Conservation (phyloP, 2,888 invertebrate genomes). For the Anarsia innoxiella region DNA sequence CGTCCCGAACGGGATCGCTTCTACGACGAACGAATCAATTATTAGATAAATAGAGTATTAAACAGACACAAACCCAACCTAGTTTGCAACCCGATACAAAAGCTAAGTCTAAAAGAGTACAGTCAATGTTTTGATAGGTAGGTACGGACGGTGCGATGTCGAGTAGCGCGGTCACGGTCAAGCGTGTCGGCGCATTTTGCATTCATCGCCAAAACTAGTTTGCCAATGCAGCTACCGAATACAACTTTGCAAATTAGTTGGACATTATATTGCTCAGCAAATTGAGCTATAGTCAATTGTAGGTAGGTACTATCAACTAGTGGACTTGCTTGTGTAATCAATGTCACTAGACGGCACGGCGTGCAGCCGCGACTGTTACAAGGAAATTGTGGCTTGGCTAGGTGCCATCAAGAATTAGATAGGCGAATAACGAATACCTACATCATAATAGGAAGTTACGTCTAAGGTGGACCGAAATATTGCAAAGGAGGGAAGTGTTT, state of each 20-base stretch:
- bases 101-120: no score
- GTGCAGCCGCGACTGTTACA: background rate
- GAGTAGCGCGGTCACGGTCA: constrained; percentile 18
- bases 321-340: background rate
- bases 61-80: no score
- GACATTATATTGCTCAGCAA: background rate
- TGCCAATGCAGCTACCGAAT: constrained; percentile 16
- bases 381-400: constrained; percentile 4
- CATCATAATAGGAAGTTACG: constrained; percentile 3
- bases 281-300: no score
- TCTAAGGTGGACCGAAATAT: constrained; percentile 1
- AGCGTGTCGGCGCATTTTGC: constrained; percentile 9
- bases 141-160: constrained; percentile 5
- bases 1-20: constrained; percentile 29
- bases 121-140: constrained; percentile 7
- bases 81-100: no score
- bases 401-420: constrained; percentile 7
- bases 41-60: no score
- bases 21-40: constrained; percentile 14
- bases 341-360: background rate
- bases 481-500: no score
- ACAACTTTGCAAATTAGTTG: background rate
- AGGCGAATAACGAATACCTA: background rate
- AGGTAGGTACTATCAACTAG: no score
- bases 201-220: constrained; percentile 14